Conservation (phyloP, 2,113 vertebrate species). For the Plecturocebus donacophilus region DNA sequence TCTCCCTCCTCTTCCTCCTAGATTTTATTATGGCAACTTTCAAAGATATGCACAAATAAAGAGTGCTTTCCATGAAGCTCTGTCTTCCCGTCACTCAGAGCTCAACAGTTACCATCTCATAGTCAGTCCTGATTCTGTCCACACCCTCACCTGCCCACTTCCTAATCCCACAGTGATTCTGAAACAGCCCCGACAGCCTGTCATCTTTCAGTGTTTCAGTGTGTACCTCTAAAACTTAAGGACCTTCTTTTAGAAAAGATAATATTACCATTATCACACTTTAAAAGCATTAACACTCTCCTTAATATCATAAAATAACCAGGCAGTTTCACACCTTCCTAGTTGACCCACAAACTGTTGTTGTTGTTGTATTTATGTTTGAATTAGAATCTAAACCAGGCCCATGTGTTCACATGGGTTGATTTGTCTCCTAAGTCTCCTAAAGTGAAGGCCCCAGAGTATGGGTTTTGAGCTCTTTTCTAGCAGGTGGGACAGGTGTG, state of each 20-base stretch:
- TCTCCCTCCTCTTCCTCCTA: too few relatives aligned
- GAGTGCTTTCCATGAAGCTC: neutral
- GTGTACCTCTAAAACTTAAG: neutral
- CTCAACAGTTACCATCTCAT: neutral
- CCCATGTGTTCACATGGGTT: neutral
- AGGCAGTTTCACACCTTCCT: neutral
- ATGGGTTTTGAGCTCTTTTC: neutral
- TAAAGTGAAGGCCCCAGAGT: neutral
- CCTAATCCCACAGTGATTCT: neutral
- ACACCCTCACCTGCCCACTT: fast-evolving
- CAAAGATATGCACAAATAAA: neutral
- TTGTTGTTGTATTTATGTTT: neutral
- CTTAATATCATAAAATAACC: neutral
- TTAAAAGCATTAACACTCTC: neutral
- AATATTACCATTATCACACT: neutral
- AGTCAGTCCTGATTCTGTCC: neutral
- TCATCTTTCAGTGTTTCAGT: too few relatives aligned
- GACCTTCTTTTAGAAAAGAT: neutral
- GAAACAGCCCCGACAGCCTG: neutral
- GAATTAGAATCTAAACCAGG: neutral
- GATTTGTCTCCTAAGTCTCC: neutral
- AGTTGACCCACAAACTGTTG: neutral
- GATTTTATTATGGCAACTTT: neutral
- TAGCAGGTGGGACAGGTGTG: neutral
- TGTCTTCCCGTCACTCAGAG: neutral